Evolutionary conservation across 2,797 vertebrate genomes (phyloP).

Genomic region (Austrolebias charrua): DNA sequence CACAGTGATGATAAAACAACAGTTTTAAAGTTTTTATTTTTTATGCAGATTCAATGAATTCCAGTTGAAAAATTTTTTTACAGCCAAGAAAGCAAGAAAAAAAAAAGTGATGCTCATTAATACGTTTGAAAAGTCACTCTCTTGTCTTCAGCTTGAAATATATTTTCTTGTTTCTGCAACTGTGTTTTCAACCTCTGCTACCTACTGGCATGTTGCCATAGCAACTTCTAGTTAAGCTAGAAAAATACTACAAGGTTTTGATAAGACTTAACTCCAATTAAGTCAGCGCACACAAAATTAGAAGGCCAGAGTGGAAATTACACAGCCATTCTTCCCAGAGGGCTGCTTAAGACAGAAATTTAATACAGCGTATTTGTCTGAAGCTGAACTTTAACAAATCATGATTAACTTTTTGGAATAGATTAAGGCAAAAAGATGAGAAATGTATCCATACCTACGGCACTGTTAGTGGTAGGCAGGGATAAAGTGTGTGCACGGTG

Average conservation of each 20-base stretch:
- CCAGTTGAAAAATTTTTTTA: conserved; percentile 28
- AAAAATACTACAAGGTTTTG: conserved; percentile 66
- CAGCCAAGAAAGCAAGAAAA: conserved; percentile 14
- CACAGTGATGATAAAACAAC: background rate
- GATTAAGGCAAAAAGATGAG: conserved; percentile 50
- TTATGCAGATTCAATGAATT: background rate
- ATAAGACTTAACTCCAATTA: conserved; percentile 74
- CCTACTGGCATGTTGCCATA: conserved; percentile 53
- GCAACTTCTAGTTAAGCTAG: conserved; percentile 67
- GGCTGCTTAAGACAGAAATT: conserved; percentile 56
- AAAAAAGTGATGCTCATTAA: conserved; percentile 55
- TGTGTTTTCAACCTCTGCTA: conserved; percentile 58
- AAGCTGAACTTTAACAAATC: conserved; percentile 58
- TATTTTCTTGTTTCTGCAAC: conserved; percentile 50
- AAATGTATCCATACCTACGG: conserved; percentile 36
- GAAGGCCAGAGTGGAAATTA: conserved; percentile 58
- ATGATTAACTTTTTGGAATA: conserved; percentile 57
- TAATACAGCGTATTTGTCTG: conserved; percentile 54
- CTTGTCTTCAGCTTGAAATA: conserved; percentile 38
- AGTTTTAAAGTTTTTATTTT: background rate
- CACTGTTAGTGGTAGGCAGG: conserved; percentile 2
- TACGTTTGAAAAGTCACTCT: conserved; percentile 27
- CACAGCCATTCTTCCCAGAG: conserved; percentile 50
- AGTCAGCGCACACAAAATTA: conserved; percentile 63
- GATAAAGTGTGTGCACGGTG: conserved; percentile 2